Evolutionary conservation across 2,797 vertebrate species (phyloP), one percentile per base, ranked within the genome.

Genomic region (Gallirallus australis): DNA sequence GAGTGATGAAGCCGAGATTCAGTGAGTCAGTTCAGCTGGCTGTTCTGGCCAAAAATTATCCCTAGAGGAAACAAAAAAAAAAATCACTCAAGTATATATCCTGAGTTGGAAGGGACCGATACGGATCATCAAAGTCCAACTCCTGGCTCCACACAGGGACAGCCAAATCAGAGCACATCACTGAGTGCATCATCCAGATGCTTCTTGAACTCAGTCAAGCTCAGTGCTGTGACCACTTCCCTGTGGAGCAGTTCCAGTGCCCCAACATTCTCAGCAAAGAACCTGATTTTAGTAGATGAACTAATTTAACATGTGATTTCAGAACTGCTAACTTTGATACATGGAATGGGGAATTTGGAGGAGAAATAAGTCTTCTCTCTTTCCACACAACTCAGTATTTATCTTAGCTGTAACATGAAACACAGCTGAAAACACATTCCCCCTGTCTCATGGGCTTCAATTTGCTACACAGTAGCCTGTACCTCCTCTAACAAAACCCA

Each of bases 381-480:
- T 53, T 31, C 37, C 7, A 40, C 50, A 28, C 10, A 65, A 18
- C 28, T 60, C 33, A 15, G 42, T 17, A 14, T 7, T 79, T 30
- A 17, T 50, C 21, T 18, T 24, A 25, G 28, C 52, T 60, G 28
- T 30, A 57, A 28, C 0, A 2, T 28, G 25, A 45, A 56, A 16
- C 9, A 9, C 5, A 15, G 1, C 42, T 37, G 71, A 50, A 53
- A 54, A 8, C 23, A 33, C 19, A 15, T 54, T 31, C 25, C 16
- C 15, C n/a, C 13, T 1, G 0, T 37, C 40, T 20, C 5, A 7
- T 13, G n/a, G n/a, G 70, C 50, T 59, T 59, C 70, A 6, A 3
- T n/a, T 25, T 59, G 21, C 30, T 61, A 27, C 35, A 25, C 19
- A 31, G 31, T 18, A 53, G n/a, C 30, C 54, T 72, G 30, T 31